phyloP scores from a whole-genome alignment of 1,140 invertebrate species.

The Holotrichia oblita region DNA sequence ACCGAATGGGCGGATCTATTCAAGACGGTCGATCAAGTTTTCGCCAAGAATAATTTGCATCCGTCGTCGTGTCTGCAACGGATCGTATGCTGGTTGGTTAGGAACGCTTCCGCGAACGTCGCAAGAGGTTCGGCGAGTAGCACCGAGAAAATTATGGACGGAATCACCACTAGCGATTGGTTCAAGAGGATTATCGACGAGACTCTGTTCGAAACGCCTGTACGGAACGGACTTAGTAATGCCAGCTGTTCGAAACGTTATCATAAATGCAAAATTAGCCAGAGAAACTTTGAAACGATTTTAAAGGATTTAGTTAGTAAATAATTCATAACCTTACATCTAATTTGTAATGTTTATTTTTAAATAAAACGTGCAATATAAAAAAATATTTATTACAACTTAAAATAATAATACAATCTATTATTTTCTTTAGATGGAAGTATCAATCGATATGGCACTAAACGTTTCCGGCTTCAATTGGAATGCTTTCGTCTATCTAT shows the following conservation, averaged over 20 bases:
- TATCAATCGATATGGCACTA: too few species aligned
- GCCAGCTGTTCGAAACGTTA: slow-evolving; percentile 50
- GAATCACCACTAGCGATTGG: slow-evolving; percentile 55
- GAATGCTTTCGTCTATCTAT: too few species aligned
- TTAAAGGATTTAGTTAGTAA: slow-evolving; percentile 44
- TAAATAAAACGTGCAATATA: too few species aligned
- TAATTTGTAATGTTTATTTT: not conserved
- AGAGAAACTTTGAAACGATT: slow-evolving; percentile 46
- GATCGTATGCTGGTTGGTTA: slow-evolving; percentile 52
- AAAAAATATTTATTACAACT: not conserved
- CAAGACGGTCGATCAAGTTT: slow-evolving; percentile 46
- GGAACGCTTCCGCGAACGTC: slow-evolving; percentile 52
- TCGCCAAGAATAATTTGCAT: slow-evolving; percentile 55
- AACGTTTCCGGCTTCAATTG: too few species aligned
- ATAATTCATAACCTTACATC: too few species aligned
- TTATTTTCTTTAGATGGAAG: not conserved
- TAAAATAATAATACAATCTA: not conserved
- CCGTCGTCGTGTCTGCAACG: slow-evolving; percentile 55
- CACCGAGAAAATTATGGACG: slow-evolving; percentile 58
- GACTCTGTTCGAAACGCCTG: slow-evolving; percentile 49
- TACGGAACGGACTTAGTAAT: slow-evolving; percentile 48
- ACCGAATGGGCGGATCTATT: not conserved
- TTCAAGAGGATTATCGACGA: slow-evolving; percentile 48
- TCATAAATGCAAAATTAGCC: slow-evolving; percentile 49
- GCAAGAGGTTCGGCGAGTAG: slow-evolving; percentile 50